Evolutionary conservation across 2,113 vertebrate species (phyloP), one percentile per base, ranked within the genome.

Genomic region (Percina caprodes): DNA sequence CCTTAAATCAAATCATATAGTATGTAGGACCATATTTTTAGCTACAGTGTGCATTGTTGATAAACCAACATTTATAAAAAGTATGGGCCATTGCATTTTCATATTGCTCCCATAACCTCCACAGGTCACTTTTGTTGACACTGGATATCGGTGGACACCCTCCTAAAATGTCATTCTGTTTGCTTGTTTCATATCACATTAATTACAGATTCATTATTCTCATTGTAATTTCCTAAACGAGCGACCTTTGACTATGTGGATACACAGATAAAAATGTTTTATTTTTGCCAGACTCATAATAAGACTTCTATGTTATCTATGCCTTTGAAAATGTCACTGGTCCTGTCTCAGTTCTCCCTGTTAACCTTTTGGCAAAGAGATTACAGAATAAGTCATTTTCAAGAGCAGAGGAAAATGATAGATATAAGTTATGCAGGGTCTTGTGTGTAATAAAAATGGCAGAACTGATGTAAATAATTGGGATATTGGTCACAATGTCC

Each of bases 311-410:
- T 83, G 89, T 93, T 94, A 95, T 95, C 94, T 83, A 42, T 42
- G 84, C 71, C 71, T 88, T 88, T 91, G 88, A 68, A 95, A 95
- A 95, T 95, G 94, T 94, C 95, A 94, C 69, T 76, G 82, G 88
- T 82, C 69, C 74, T 79, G 78, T 79, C 69, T 81, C 77, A 12
- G 15, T 82, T 58, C 77, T 74, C 76, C 63, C 65, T 24, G 56
- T 80, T 90, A 86, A 85, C 82, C 82, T 81, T 85, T 91, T 76
- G 73, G 79, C 68, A 83, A 70, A 79, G 69, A 67, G 56, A 75
- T 55, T 48, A 66, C 46, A 46, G 42, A 63, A 84, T 45, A 67
- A 61, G 21, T 13, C 2, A 74, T 81, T 85, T 88, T 74, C 10
- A 71, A 77, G 21, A 59, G 74, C 77, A 77, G 80, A 59, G 42